Evolutionary conservation across 2,888 invertebrate genomes (phyloP), one percentile per base, ranked within the genome.

Genomic region (Syrphus vitripennis): DNA sequence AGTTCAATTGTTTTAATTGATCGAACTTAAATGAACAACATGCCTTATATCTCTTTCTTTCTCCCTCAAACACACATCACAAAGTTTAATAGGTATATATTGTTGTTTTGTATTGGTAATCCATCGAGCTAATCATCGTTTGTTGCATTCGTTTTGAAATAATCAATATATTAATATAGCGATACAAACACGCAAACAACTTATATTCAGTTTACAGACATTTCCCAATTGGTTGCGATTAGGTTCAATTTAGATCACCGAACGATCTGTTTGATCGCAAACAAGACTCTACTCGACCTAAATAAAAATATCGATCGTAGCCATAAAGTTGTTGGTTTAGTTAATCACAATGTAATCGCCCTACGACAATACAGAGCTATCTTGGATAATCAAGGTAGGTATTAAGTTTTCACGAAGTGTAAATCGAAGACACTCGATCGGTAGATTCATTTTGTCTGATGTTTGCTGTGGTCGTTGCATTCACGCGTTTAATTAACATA

Each of bases 401-500:
- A 55, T 1, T 5, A 34, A 3, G 14, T 21, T 19, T 31, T 37
- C 12, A 10, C 37, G 59, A 37, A 21, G 29, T 40, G 34, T 26
- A 50, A 42, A 67, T 59, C 65, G 71, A 72, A 67, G 34, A 53
- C 31, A 69, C 37, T 61, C 50, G 59, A 67, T 50, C 57, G 74
- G 37, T 61, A 34, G n/a, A 16, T 45, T 75, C 26, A 29, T 34
- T 42, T 14, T 70, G 31, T 42, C 21, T 24, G n/a, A 29, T 45
- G 14, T 14, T 26, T 7, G 40, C 45, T 26, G 26, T 16, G n/a
- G n/a, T n/a, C n/a, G n/a, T 37, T 83, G 50, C 34, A 72, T 67
- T 69, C 37, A 45, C 79, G 50, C 79, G 50, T 78, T 79, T 65
- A 83, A 75, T 83, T 83, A 83, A 70, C 83, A 79, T 79, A 70